phyloP scores from a whole-genome alignment of 2,113 vertebrate genomes.

The Atrichornis clamosus region DNA sequence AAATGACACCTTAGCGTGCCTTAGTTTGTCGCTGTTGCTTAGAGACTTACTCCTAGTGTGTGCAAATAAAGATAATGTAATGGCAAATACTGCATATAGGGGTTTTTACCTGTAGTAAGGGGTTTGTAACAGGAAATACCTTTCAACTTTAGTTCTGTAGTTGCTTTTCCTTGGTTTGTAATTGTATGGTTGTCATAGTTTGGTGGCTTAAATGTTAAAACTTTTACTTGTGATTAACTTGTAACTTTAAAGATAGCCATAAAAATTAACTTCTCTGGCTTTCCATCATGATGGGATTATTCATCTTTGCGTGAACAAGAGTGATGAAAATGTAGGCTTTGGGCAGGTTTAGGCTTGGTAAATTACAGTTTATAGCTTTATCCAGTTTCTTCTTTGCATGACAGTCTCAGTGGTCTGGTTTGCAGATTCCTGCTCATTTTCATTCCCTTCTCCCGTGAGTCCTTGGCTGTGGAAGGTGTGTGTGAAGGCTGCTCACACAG shows the following conservation, averaged over 20 bases:
- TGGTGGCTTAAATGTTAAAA: not conserved
- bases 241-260: not conserved
- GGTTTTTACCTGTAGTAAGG: not conserved
- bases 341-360: conserved; percentile 26
- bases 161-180: not conserved
- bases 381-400: not conserved
- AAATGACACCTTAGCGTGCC: not conserved
- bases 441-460: not conserved
- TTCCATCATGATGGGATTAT: not conserved
- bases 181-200: not conserved
- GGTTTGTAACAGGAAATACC: not conserved
- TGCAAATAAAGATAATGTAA: not conserved
- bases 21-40: not conserved
- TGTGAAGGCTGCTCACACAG: not conserved
- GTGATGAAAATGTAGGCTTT: not conserved
- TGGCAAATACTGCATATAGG: not conserved
- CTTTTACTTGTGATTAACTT: not conserved
- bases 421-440: not conserved
- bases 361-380: not conserved
- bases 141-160: not conserved
- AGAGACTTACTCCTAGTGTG: not conserved
- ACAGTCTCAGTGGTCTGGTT: not conserved
- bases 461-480: not conserved
- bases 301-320: not conserved
- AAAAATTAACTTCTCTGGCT: not conserved